phyloP scores from a whole-genome alignment of 2,113 vertebrate genomes.

The Mormyrus lacerda region DNA sequence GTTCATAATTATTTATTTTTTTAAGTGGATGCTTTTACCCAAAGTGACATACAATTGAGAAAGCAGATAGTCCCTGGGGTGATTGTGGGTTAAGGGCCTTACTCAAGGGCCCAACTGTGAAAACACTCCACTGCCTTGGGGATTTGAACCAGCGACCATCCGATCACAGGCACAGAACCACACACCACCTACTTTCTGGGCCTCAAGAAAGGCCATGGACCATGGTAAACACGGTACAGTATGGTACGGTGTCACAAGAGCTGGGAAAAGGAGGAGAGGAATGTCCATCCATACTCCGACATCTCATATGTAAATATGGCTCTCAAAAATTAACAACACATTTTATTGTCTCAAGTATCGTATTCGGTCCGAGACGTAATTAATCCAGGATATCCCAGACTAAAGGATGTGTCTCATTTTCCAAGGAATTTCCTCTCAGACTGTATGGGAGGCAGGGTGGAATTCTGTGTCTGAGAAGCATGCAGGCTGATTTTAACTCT shows the following conservation, averaged over 20 bases:
- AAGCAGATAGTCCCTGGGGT: neutral
- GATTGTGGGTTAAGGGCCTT: neutral
- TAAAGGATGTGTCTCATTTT: conserved; percentile 38
- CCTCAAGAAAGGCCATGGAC: neutral
- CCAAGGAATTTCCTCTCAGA: conserved; percentile 33
- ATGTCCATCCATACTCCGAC: neutral
- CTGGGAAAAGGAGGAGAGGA: neutral
- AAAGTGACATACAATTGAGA: neutral
- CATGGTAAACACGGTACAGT: neutral
- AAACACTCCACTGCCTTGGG: neutral
- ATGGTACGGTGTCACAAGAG: neutral
- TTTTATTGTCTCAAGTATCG: conserved; percentile 18
- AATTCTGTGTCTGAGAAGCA: conserved; percentile 2
- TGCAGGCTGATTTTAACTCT: conserved; percentile 21
- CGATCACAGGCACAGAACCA: neutral
- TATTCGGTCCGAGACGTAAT: conserved; percentile 19
- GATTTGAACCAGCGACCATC: neutral
- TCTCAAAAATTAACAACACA: conserved; percentile 22
- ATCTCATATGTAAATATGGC: neutral
- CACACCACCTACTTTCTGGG: neutral
- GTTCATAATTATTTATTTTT: neutral
- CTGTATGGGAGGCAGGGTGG: neutral
- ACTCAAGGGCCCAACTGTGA: neutral
- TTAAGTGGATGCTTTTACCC: neutral
- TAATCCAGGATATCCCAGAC: conserved; percentile 37